Percentiles rank a stretch among this genome's conserved stretches.
These are phyloP conservation scores for Kryphioiulus occultus DNA, from an alignment of 2,888 invertebrate species.

Conservation along the genomic window DNA sequence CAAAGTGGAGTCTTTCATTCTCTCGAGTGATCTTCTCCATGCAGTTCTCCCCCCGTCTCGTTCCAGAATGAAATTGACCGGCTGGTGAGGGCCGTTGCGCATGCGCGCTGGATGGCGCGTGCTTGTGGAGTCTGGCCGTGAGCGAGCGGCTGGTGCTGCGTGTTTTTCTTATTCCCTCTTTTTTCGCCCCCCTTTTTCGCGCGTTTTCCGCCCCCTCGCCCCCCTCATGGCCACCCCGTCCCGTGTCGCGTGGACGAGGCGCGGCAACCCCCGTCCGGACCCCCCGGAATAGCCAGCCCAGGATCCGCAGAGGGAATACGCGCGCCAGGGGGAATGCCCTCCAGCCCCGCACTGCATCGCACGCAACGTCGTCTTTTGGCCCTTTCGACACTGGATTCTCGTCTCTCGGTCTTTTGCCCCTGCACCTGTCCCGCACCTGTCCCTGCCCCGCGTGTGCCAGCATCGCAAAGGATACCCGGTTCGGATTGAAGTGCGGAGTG, in stretches of 20 bases:
- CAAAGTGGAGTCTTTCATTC: neutral
- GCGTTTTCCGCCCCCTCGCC: neutral
- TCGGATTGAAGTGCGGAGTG: neutral
- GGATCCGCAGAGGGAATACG: conserved; percentile 3
- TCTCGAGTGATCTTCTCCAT: neutral
- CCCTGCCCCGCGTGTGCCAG: neutral
- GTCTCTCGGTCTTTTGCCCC: neutral
- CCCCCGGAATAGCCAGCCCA: neutral
- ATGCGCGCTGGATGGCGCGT: neutral
- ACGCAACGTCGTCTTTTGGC: neutral
- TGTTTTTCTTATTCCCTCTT: neutral
- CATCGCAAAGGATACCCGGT: neutral
- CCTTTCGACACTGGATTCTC: neutral
- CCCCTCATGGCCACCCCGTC: neutral
- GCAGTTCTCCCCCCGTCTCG: neutral
- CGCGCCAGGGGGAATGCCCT: conserved; percentile 8
- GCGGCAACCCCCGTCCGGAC: neutral
- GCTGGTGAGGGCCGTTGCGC: neutral
- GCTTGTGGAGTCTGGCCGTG: neutral
- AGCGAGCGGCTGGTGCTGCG: conserved; percentile 20
- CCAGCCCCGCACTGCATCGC: neutral
- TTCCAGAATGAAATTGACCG: neutral
- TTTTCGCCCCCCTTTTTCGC: neutral
- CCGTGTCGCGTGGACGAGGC: neutral
- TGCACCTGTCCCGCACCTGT: neutral